Evolutionary conservation across 2,888 invertebrate genomes (phyloP).

Genomic region (Drosophila limbata): DNA sequence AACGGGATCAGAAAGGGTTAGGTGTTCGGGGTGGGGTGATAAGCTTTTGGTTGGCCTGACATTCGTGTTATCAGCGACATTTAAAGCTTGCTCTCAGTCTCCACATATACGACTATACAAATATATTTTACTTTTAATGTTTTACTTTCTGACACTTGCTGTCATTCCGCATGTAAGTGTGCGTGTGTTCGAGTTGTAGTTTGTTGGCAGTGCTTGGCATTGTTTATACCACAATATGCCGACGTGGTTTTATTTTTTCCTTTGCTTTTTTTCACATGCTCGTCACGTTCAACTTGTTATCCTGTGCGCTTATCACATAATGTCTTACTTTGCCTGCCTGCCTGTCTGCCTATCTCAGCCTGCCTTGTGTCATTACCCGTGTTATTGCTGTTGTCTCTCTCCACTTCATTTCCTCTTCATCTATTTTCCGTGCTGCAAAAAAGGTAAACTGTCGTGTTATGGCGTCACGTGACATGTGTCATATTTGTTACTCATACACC

Average conservation of each 20-base stretch:
- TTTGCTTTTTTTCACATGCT: conserved; percentile 51
- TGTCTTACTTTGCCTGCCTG: conserved; percentile 66
- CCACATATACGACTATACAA: background rate
- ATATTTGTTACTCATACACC: conserved; percentile 62
- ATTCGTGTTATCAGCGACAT: conserved; percentile 59
- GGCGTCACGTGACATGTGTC: conserved; percentile 71
- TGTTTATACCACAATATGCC: conserved; percentile 63
- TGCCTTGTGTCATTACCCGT: conserved; percentile 60
- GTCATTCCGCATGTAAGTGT: conserved; percentile 40
- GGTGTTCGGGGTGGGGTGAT: background rate
- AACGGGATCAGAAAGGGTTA: background rate
- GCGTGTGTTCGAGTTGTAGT: conserved; percentile 34
- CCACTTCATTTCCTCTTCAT: background rate
- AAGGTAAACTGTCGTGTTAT: conserved; percentile 65
- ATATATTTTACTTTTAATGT: conserved; percentile 58
- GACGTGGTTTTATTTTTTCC: conserved; percentile 42
- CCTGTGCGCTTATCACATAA: conserved; percentile 70
- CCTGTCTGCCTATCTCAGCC: conserved; percentile 14
- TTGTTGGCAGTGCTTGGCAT: conserved; percentile 56
- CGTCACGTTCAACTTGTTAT: conserved; percentile 73
- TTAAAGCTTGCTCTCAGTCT: conserved; percentile 25
- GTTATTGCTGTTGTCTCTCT: conserved; percentile 33
- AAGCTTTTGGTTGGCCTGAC: conserved; percentile 24
- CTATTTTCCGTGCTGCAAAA: conserved; percentile 12
- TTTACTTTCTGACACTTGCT: conserved; percentile 65